Evolutionary conservation across 37 sponge, comb jelly and placozoan genomes (phyloP).

Genomic region (Eunapius fragilis): DNA sequence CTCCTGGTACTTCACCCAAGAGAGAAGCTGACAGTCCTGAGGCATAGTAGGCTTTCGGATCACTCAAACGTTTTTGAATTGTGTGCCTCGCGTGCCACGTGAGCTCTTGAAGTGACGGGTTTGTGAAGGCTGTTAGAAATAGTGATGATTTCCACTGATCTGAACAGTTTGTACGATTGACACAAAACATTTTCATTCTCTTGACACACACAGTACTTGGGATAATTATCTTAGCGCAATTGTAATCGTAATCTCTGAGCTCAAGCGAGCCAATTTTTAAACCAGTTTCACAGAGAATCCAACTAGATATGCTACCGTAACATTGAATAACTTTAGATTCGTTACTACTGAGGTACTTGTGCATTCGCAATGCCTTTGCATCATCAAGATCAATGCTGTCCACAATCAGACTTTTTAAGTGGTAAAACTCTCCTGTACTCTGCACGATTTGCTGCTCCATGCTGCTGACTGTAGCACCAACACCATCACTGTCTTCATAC

Average conservation of each 20-base stretch:
- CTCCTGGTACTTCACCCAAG: too few species aligned
- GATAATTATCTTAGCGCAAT: neutral
- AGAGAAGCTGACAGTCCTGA: too few species aligned
- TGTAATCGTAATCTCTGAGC: neutral
- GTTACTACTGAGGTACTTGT: neutral
- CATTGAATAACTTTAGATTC: neutral
- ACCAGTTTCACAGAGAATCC: neutral
- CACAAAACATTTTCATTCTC: neutral
- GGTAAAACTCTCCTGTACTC: neutral
- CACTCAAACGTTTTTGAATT: neutral
- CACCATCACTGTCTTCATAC: neutral
- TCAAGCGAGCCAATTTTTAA: neutral
- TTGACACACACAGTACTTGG: neutral
- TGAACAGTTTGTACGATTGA: neutral
- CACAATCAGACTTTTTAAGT: neutral
- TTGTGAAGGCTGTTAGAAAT: neutral
- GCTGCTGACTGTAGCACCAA: neutral
- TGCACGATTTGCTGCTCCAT: neutral
- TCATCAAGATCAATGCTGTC: neutral
- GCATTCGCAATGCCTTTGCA: neutral
- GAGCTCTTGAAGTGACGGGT: neutral
- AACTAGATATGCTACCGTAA: neutral
- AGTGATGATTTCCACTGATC: neutral
- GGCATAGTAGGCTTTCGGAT: too few species aligned
- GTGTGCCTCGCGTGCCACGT: neutral